phyloP scores from a whole-genome alignment of 2,888 invertebrate genomes.

The Cremastinae sp. region DNA sequence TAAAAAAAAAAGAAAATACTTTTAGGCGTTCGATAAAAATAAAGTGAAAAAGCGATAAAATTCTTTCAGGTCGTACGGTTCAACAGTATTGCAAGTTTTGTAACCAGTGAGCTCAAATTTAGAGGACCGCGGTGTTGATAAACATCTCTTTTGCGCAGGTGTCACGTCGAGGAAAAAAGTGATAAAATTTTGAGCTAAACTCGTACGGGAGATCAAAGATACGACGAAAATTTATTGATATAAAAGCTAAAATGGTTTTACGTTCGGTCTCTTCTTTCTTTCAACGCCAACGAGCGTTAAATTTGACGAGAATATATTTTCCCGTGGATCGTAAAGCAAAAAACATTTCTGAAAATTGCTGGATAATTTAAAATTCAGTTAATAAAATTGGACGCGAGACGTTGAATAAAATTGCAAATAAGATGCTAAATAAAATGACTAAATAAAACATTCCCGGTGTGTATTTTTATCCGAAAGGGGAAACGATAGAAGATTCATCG shows the following conservation, averaged over 20 bases:
- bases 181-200: slow-evolving; percentile 3
- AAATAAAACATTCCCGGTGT: not conserved
- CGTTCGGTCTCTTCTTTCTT: not conserved
- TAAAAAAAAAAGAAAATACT: no score
- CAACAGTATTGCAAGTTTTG: slow-evolving; percentile 20
- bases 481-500: not conserved
- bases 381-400: no score
- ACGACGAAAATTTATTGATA: slow-evolving; percentile 8
- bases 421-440: no score
- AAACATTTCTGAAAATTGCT: no score
- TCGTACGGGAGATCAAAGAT: slow-evolving; percentile 37
- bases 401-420: no score
- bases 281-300: no score
- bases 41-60: no score
- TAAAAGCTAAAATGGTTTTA: not conserved
- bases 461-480: not conserved
- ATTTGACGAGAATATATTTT: no score
- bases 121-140: slow-evolving; percentile 36
- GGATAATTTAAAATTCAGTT: no score
- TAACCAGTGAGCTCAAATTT: slow-evolving; percentile 15
- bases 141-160: slow-evolving; percentile 25
- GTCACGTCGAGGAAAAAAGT: slow-evolving; percentile 4
- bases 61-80: no score
- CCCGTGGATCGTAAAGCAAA: no score
- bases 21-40: no score